Evolutionary conservation across 2,888 invertebrate genomes (phyloP).

Genomic region (Rhagonycha fulva): DNA sequence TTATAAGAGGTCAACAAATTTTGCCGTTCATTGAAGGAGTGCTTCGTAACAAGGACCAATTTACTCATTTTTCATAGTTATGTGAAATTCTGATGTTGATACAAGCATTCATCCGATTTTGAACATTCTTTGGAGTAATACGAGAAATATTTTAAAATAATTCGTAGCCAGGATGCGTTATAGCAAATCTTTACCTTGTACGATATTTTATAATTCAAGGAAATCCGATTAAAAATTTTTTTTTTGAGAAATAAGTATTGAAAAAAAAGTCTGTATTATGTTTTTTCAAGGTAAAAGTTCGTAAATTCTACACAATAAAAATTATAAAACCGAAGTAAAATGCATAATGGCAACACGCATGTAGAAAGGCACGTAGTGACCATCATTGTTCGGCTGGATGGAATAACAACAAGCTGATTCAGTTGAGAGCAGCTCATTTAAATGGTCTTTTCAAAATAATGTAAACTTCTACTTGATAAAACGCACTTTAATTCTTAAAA

Average conservation of each 20-base stretch:
- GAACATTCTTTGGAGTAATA: conserved; percentile 25
- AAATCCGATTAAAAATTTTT: background rate
- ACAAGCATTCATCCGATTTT: conserved; percentile 31
- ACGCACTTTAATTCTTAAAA: conserved; percentile 42
- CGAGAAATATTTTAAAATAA: conserved; percentile 23
- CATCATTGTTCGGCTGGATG: conserved; percentile 49
- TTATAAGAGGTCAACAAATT: conserved; percentile 31
- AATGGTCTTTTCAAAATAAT: conserved; percentile 51
- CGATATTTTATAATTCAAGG: background rate
- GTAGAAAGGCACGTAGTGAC: conserved; percentile 43
- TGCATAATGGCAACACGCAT: conserved; percentile 40
- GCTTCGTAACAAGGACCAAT: conserved; percentile 36
- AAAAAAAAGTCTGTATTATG: background rate
- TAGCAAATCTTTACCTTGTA: background rate
- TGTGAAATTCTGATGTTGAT: conserved; percentile 34
- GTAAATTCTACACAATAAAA: background rate
- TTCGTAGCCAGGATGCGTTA: conserved; percentile 9
- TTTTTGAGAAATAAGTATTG: background rate
- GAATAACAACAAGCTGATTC: conserved; percentile 48
- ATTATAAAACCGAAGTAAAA: background rate
- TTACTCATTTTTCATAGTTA: conserved; percentile 36
- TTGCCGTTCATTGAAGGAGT: conserved; percentile 26
- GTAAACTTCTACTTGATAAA: conserved; percentile 53
- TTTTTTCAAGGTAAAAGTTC: background rate
- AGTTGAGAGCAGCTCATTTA: conserved; percentile 44